Conservation (phyloP, 2,113 vertebrate species). For the Pitta sordida region DNA sequence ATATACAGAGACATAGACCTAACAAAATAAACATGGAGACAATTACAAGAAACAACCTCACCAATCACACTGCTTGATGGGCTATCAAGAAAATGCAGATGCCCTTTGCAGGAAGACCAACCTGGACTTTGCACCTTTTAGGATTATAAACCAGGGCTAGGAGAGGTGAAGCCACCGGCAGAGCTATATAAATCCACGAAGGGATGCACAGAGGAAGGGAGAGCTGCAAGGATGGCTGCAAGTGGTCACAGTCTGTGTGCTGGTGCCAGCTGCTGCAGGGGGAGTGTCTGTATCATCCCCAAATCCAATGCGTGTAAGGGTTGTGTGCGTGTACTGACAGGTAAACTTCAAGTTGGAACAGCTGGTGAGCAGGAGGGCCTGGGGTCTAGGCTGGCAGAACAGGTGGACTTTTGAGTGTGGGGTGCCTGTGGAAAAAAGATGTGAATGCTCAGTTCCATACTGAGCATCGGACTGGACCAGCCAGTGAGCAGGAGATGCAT, state of each 20-base stretch:
- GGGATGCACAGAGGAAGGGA: neutral
- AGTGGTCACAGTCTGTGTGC: neutral
- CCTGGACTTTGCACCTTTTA: neutral
- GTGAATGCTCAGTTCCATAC: neutral
- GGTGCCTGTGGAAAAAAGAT: accelerated
- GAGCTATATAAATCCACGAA: neutral
- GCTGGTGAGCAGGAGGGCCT: neutral
- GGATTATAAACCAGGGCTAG: neutral
- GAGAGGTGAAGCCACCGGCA: neutral
- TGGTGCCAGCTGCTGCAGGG: accelerated
- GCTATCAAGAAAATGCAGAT: neutral
- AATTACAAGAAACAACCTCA: neutral
- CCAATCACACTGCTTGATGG: neutral
- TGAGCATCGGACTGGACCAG: neutral
- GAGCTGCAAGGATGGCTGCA: neutral
- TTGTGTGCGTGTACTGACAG: neutral
- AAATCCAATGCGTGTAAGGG: accelerated
- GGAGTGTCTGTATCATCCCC: neutral
- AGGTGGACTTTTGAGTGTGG: neutral
- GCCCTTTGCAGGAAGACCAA: neutral
- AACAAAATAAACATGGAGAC: neutral
- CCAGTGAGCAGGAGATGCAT: neutral
- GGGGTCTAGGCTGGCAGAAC: neutral
- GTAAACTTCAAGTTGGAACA: neutral
- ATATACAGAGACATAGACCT: neutral